Base-by-base conservation (phyloP, 1,140 invertebrate genomes). In the Ruditapes philippinarum region DNA sequence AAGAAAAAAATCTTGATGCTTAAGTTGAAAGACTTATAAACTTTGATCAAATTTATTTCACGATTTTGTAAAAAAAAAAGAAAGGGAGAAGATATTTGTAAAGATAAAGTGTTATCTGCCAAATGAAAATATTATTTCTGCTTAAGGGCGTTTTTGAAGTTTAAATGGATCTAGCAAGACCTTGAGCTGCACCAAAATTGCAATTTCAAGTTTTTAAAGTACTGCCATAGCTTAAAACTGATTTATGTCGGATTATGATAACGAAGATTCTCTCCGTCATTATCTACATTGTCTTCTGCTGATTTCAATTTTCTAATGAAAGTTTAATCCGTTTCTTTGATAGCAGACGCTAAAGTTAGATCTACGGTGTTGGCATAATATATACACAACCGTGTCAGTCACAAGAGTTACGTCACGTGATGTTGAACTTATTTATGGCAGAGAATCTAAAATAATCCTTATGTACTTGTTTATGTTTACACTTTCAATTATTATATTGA, bases 241-340 rank as follows among this genome's bases (percentile, higher is more conserved):
- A n/a, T 38, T 70, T 70, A 70, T 70, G 9, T 51, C 12, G 45
- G 74, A 36, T 78, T 78, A 51, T 36, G 74, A 78, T 78, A 54
- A 33, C 5, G 28, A 51, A 54, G 28, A 51, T 49, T 54, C 74
- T 0, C 12, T 33, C 28, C 31, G 4, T 22, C 36, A 54, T 54
- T 78, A 78, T 78, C 74, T 78, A n/a, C 74, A 78, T 78, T 78
- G 74, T 78, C 45, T 78, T 78, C 5, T 49, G 17, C 11, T 19
- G 74, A 78, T 78, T 54, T 78, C 42, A 78, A 14, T 78, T n/a
- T 36, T 78, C 45, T 78, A 78, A 78, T 78, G 74, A 54, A 54
- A 78, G 74, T 78, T 51, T 51, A 78, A 78, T 78, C 74, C 22
- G 9, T 25, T 51, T 0, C 1, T 25, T 1, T 28, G 74, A 78